Conservation (phyloP, 2,888 invertebrate species). For the Blomia tropicalis region DNA sequence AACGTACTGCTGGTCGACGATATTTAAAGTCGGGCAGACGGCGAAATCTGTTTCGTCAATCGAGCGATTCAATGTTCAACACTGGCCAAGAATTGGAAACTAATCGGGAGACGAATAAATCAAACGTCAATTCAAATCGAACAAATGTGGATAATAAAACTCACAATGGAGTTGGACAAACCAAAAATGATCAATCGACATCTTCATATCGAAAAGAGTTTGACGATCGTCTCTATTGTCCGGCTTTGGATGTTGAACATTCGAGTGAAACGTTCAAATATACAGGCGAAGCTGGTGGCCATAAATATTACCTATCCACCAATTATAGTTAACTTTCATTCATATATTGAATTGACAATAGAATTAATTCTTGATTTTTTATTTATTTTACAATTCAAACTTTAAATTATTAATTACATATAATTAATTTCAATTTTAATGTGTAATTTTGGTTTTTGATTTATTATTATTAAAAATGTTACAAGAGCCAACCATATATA, state of each 20-base stretch:
- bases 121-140: not conserved
- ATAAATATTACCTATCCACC: slow-evolving; percentile 27
- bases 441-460: too few species aligned
- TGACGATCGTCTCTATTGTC: slow-evolving; percentile 27
- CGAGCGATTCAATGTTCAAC: slow-evolving; percentile 16
- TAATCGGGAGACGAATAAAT: not conserved
- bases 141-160: slow-evolving; percentile 1
- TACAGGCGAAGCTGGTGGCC: slow-evolving; percentile 28
- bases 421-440: too few species aligned
- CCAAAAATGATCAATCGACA: not conserved
- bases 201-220: slow-evolving; percentile 23
- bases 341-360: not conserved
- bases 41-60: slow-evolving; percentile 23
- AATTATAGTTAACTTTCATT: not conserved
- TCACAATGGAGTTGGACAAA: not conserved
- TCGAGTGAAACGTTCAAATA: slow-evolving; percentile 19
- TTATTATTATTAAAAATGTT: too few species aligned
- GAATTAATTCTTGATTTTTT: too few species aligned
- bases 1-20: slow-evolving; percentile 12
- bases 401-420: too few species aligned
- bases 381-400: too few species aligned
- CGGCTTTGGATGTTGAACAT: slow-evolving; percentile 27
- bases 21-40: slow-evolving; percentile 2
- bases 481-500: too few species aligned
- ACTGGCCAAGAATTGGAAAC: not conserved